Evolutionary conservation across 2,113 vertebrate species (phyloP), one percentile per base, ranked within the genome.

Genomic region (Tautogolabrus adspersus): DNA sequence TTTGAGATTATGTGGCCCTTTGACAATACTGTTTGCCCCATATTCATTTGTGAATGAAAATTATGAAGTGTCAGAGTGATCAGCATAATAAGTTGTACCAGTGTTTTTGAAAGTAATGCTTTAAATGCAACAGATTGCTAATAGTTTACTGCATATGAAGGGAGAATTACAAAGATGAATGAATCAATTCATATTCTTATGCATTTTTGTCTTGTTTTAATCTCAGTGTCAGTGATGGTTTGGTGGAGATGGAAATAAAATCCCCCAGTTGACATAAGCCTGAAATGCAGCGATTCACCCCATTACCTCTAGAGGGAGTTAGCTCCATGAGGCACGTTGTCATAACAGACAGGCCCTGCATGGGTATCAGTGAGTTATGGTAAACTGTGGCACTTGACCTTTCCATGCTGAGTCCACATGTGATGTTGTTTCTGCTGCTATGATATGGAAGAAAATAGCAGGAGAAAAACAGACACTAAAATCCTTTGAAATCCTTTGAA

Each of bases 301-400:
- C 90, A 87, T 92, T 86, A 93, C 96, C 98, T 97, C 97, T 97
- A 99, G 98, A 96, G 98, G 97, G 98, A 95, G 97, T 96, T 95
- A 97, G 95, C 90, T 96, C 94, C 96, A 95, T 95, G n/a, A 69
- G 46, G 66, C 51, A 46, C 10, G 3, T 19, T 59, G 61, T 57
- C 65, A 47, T 47, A 37, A 42, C 42, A 69, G 54, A 73, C 16
- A 60, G 22, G n/a, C 10, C 44, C 0, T 34, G 30, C 30, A 34
- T 34, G 42, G 23, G 44, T 37, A 66, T 58, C 79, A 79, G 70
- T 70, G 22, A 30, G 47, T 66, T 63, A 44, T 81, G 73, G 44
- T 61, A 64, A 79, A 72, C 58, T 76, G 47, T 34, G 54, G 49
- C 46, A 80, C 62, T 81, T 86, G 76, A 84, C 59, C 74, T 79